phyloP scores from a whole-genome alignment of 2,113 vertebrate genomes.

The Acrocephalus arundinaceus region DNA sequence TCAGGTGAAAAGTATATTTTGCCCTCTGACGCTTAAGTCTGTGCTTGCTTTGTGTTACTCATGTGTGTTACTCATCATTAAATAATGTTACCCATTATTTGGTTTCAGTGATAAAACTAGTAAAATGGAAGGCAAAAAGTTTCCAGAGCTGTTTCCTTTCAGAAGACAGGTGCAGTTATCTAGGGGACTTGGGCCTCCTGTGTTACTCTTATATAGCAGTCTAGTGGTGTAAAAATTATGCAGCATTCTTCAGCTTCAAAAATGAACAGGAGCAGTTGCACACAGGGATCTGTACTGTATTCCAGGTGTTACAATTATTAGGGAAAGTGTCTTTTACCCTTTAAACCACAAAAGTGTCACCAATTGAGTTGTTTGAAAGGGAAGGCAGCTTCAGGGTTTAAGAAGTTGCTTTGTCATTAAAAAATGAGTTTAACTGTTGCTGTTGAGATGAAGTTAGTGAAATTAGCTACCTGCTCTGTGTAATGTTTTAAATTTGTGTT shows the following conservation, averaged over 20 bases:
- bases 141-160: background rate
- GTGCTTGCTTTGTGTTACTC: background rate
- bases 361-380: background rate
- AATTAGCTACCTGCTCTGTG: background rate
- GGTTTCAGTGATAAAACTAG: background rate
- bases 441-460: background rate
- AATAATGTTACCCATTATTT: background rate
- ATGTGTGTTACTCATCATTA: background rate
- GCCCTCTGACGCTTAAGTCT: background rate
- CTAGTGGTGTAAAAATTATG: background rate
- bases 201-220: accelerated
- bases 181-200: background rate
- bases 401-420: background rate
- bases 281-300: background rate
- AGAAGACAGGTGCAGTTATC: background rate
- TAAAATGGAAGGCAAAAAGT: background rate
- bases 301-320: background rate
- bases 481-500: background rate
- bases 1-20: constrained; percentile 9
- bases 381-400: background rate
- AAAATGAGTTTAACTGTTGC: background rate
- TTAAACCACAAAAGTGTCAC: background rate
- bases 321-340: background rate
- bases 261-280: background rate
- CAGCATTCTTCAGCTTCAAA: background rate